A percentile compares a stretch with the other conserved stretches of the same genome.
phyloP scores from a whole-genome alignment of 2,113 vertebrate genomes.

The Phalacrocorax brasilianus region DNA sequence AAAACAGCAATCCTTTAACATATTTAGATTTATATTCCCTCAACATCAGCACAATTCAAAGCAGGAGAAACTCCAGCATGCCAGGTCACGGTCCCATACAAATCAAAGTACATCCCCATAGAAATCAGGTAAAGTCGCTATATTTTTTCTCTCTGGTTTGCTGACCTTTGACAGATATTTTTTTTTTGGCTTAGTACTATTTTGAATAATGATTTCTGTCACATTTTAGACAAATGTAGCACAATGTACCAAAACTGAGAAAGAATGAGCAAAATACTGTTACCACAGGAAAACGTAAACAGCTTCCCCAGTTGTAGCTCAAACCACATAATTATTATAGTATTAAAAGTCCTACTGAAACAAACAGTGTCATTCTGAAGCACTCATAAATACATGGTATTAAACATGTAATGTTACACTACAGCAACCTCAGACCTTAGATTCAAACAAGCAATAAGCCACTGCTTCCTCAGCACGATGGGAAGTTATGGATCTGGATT shows the following conservation, averaged over 20 bases:
- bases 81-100: neutral
- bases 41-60: neutral
- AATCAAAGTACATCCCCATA: neutral
- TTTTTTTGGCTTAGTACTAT: neutral
- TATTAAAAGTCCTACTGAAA: neutral
- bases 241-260: neutral
- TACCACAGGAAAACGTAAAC: neutral
- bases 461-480: accelerated
- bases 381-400: neutral
- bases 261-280: neutral
- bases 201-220: neutral
- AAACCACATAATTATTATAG: neutral
- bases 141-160: neutral
- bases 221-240: constrained; percentile 1
- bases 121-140: neutral
- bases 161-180: neutral
- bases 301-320: neutral
- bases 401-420: neutral
- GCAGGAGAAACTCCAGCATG: neutral
- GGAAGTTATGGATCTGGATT: neutral
- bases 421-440: accelerated
- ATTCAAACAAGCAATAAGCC: neutral
- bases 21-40: neutral
- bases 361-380: accelerated
- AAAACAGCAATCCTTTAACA: neutral